phyloP scores from a whole-genome alignment of 2,888 invertebrate species.

The Aleiodes alternator region DNA sequence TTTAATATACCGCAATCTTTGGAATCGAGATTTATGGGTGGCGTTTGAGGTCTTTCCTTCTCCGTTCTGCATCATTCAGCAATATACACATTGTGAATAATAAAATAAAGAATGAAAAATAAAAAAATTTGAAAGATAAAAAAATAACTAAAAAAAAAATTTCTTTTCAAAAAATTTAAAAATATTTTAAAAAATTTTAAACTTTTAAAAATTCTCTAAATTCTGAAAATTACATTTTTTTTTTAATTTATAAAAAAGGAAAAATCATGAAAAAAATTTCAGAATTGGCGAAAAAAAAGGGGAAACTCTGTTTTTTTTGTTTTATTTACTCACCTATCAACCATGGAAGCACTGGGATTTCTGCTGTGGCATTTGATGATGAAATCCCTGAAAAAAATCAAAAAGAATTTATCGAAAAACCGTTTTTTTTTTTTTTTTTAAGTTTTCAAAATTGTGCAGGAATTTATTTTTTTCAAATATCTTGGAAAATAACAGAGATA shows the following conservation, averaged over 20 bases:
- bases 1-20: slow-evolving; percentile 92
- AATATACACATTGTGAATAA: slow-evolving; percentile 20
- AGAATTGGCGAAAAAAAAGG: neutral
- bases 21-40: slow-evolving; percentile 78
- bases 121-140: too few relatives aligned
- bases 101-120: neutral
- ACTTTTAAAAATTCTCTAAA: too few relatives aligned
- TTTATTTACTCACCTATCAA: slow-evolving; percentile 70
- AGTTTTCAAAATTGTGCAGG: too few relatives aligned
- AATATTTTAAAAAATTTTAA: neutral
- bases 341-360: slow-evolving; percentile 75
- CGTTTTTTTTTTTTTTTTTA: neutral
- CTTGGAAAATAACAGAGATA: neutral
- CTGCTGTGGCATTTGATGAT: slow-evolving; percentile 76
- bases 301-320: neutral
- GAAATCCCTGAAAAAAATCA: slow-evolving; percentile 71
- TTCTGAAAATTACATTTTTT: too few relatives aligned
- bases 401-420: neutral
- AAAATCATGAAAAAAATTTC: neutral
- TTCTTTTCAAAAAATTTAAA: slow-evolving; percentile 1
- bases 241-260: neutral
- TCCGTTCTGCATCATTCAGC: slow-evolving; percentile 64
- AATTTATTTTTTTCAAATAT: neutral
- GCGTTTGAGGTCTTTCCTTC: slow-evolving; percentile 72
- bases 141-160: too few relatives aligned